Evolutionary conservation across 2,888 invertebrate genomes (phyloP).

Genomic region (Alloplasta piceator): DNA sequence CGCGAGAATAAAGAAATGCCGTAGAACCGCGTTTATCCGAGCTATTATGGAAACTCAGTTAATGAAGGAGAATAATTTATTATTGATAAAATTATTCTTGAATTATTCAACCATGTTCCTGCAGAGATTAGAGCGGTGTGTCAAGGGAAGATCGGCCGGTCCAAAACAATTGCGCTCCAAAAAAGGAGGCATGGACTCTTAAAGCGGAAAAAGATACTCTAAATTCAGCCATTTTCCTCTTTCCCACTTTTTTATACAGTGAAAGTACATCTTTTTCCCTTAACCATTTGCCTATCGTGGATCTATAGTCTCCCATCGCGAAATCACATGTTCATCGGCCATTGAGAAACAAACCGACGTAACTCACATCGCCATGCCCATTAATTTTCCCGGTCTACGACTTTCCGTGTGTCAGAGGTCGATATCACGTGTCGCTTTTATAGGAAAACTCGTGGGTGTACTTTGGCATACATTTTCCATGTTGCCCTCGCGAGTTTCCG

Average conservation of each 20-base stretch:
- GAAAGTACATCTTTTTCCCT: constrained; percentile 39
- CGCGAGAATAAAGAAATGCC: constrained; percentile 52
- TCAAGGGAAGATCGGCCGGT: too few species aligned
- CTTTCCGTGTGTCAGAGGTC: too few species aligned
- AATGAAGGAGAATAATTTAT: too few species aligned
- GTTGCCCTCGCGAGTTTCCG: constrained; percentile 12
- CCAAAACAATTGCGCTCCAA: constrained; percentile 73
- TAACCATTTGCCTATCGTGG: constrained; percentile 43
- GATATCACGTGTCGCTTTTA: too few species aligned
- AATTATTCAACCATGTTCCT: too few species aligned
- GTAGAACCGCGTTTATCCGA: not conserved
- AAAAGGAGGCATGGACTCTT: constrained; percentile 40
- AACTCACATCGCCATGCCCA: not conserved
- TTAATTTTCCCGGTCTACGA: too few species aligned
- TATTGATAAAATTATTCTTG: too few species aligned
- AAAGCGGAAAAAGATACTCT: constrained; percentile 55
- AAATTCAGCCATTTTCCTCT: constrained; percentile 60
- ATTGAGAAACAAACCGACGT: constrained; percentile 59
- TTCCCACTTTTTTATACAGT: constrained; percentile 47
- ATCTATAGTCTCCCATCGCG: constrained; percentile 43
- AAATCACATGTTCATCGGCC: constrained; percentile 19
- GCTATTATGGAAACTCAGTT: too few species aligned
- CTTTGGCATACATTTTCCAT: constrained; percentile 5
- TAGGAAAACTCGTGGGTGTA: not conserved
- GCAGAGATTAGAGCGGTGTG: too few species aligned